Base-by-base conservation (phyloP, 2,113 vertebrate genomes). In the Heloderma charlesbogerti region DNA sequence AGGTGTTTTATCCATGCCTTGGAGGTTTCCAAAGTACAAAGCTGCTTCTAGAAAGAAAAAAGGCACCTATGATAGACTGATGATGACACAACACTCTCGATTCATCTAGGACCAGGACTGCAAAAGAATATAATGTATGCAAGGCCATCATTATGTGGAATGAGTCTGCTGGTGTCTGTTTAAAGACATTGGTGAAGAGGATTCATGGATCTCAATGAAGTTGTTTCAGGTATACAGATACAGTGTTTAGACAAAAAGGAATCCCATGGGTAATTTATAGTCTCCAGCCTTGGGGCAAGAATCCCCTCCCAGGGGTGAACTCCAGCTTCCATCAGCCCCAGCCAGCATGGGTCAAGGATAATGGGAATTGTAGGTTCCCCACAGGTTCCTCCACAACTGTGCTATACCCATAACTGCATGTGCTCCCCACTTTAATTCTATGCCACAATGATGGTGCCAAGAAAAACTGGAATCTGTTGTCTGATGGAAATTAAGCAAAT, bases 41-140 rank as follows among this genome's bases (percentile, higher is more conserved):
- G 34, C 40, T 67, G 13, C 82, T 51, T 12, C 72, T 20, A 75
- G 57, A 34, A 89, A 31, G 20, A 80, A 90, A 90, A 84, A 80
- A 69, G 34, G 77, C 80, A 78, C 7, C 25, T 40, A 51, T 20
- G 63, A 79, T 54, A 37, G 83, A 90, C 48, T 51, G 74, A 69
- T 78, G 57, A 85, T 78, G 72, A 90, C 31, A 77, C 43, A 48
- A 34, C 43, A 34, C 6, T 71, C 37, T 85, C 51, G 0, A 81
- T 20, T 78, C 75, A 31, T 51, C 54, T 74, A 4, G 81, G 57
- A 93, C 84, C 37, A 75, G 1, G 29, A 9, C 2, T 9, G 81
- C 48, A 87, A 91, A 91, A 93, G 81, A 37, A 81, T 60, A 45
- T 29, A 90, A 63, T 69, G 75, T 40, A 51, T 84, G 3, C 22